Percentiles rank a stretch among this genome's conserved stretches.
phyloP scores from a whole-genome alignment of 2,113 vertebrate genomes.

The Thymallus thymallus region DNA sequence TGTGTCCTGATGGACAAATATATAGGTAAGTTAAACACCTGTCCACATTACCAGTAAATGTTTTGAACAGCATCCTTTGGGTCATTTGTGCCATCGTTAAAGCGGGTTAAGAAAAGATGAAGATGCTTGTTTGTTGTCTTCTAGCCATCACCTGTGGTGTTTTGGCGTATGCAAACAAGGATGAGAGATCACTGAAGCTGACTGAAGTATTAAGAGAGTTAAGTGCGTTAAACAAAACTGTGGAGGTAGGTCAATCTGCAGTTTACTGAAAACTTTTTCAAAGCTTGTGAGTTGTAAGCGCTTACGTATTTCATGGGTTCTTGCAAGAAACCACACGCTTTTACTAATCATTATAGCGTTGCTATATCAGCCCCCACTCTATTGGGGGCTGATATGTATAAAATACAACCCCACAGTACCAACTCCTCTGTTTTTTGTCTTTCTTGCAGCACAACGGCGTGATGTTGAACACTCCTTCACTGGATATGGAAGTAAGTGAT shows the following conservation, averaged over 20 bases:
- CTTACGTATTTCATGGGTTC: too few relatives aligned
- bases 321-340: too few relatives aligned
- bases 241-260: slow-evolving; percentile 46
- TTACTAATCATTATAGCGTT: too few relatives aligned
- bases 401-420: background rate
- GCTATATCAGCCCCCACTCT: too few relatives aligned
- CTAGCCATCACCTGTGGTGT: slow-evolving; percentile 47
- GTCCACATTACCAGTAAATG: slow-evolving; percentile 69
- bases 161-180: background rate
- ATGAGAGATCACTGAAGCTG: slow-evolving; percentile 8
- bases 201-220: slow-evolving; percentile 30
- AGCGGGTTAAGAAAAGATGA: slow-evolving; percentile 53
- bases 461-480: slow-evolving; percentile 42
- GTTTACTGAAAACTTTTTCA: background rate
- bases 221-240: fast-evolving
- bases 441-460: slow-evolving; percentile 32
- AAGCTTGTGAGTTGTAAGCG: too few relatives aligned
- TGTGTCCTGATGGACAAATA: slow-evolving; percentile 86
- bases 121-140: slow-evolving; percentile 51
- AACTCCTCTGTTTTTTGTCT: slow-evolving; percentile 13
- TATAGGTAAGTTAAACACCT: slow-evolving; percentile 80
- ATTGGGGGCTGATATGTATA: background rate
- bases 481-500: slow-evolving; percentile 47
- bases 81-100: slow-evolving; percentile 31
- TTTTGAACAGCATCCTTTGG: slow-evolving; percentile 56